phyloP scores from a whole-genome alignment of 2,888 invertebrate species.

The Dryobota labecula region DNA sequence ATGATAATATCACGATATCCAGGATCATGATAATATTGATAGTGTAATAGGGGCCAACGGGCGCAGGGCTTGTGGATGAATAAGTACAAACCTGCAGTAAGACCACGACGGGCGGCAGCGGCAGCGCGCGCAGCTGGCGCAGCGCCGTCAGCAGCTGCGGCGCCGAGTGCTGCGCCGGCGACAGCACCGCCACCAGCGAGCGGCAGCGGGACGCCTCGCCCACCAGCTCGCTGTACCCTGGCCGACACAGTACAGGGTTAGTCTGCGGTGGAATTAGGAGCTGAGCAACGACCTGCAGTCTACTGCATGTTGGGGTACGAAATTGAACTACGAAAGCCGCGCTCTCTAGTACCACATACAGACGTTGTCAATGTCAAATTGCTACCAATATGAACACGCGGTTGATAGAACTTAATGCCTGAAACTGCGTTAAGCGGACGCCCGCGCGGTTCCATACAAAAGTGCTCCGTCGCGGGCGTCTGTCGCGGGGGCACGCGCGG shows the following conservation, averaged over 20 bases:
- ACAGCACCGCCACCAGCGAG: slow-evolving; percentile 84
- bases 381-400: too few species aligned
- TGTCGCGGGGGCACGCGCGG: too few species aligned
- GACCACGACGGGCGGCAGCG: slow-evolving; percentile 85
- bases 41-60: too few species aligned
- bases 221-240: slow-evolving; percentile 89
- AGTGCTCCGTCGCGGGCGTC: too few species aligned
- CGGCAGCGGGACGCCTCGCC: slow-evolving; percentile 83
- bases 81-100: slow-evolving; percentile 81
- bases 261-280: not conserved
- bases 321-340: not conserved
- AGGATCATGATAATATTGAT: too few species aligned
- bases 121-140: slow-evolving; percentile 81
- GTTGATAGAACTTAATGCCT: too few species aligned
- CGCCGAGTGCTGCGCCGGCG: slow-evolving; percentile 84
- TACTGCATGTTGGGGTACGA: not conserved
- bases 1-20: too few species aligned
- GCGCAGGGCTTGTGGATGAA: too few species aligned
- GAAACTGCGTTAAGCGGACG: too few species aligned
- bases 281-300: not conserved
- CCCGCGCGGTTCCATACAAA: too few species aligned
- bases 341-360: too few species aligned
- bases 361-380: not conserved
- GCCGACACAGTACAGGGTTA: not conserved
- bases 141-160: slow-evolving; percentile 83